Percentiles rank a stretch among this genome's conserved stretches.
Evolutionary conservation across 2,113 vertebrate species (phyloP).

Genomic region (Acrocephalus arundinaceus): DNA sequence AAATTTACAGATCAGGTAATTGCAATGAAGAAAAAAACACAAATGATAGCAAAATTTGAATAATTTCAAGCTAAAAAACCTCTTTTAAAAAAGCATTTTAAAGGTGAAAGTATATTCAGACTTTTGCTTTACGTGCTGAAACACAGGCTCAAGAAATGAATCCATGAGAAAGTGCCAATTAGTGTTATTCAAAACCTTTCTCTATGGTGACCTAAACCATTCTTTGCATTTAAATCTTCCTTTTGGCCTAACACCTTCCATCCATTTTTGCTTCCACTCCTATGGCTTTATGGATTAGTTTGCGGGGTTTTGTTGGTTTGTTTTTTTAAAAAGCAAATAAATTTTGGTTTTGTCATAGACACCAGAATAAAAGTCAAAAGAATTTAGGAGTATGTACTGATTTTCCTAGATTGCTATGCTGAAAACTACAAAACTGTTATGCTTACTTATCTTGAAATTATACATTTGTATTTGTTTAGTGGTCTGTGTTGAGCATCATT

Average conservation of each 20-base stretch:
- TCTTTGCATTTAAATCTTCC: background rate
- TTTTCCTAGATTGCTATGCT: background rate
- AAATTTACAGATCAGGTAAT: conserved; percentile 13
- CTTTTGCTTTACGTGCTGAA: background rate
- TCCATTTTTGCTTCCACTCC: background rate
- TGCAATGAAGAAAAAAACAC: background rate
- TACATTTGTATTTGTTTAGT: background rate
- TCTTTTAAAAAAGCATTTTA: background rate
- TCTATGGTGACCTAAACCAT: background rate
- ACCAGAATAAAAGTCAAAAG: background rate
- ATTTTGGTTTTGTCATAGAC: background rate
- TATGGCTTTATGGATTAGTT: background rate
- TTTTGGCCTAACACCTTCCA: background rate
- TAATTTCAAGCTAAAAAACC: background rate
- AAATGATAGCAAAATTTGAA: background rate
- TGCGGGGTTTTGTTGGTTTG: background rate
- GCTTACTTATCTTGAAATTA: background rate
- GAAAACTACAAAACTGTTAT: background rate
- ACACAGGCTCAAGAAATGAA: background rate
- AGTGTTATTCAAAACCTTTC: background rate
- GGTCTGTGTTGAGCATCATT: background rate
- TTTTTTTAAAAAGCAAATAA: background rate
- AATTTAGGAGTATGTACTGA: background rate
- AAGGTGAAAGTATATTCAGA: background rate
- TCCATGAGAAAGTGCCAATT: background rate